Conservation (phyloP, 2,113 vertebrate genomes). For the Oryctolagus cuniculus region mOryCun1.1 NC_091437.1:43917001-43917500, state of each 20-base stretch:
- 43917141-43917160: neutral
- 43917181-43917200: neutral
- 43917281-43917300: neutral
- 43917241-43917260: neutral
- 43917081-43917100: neutral
- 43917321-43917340: neutral
- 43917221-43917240: neutral
- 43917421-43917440: neutral
- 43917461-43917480: neutral
- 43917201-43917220: slow-evolving; percentile 6
- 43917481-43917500: no score
- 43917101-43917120: neutral
- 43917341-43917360: neutral
- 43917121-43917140: neutral
- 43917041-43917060: neutral
- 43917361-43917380: neutral
- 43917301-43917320: neutral
- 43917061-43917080: neutral
- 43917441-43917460: neutral
- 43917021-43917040: slow-evolving; percentile 72
- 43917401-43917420: neutral
- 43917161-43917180: neutral
- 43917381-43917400: slow-evolving; percentile 35
- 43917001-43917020: slow-evolving; percentile 72
- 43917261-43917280: neutral